Base-by-base conservation (phyloP, 2,888 invertebrate species). In the Zygothrica quintamaculata region DNA sequence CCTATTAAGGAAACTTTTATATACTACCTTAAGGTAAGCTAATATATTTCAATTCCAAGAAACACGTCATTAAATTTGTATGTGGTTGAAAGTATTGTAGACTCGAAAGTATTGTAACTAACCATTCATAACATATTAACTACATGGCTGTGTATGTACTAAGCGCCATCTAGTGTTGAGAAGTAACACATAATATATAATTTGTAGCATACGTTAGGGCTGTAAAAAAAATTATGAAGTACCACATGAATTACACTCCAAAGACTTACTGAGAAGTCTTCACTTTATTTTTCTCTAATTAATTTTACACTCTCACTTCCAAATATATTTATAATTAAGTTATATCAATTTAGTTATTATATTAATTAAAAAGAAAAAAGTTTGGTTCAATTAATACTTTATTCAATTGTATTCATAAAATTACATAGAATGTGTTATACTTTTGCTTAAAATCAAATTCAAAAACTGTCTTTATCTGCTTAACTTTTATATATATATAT, bases 1-100 rank as follows among this genome's bases (percentile, higher is more conserved):
- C 92, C 48, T 91, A 90, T 59, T 90, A 65, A 80, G 12, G 40
- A n/a, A n/a, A n/a, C n/a, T n/a, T n/a, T n/a, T n/a, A n/a, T n/a
- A n/a, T n/a, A n/a, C n/a, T n/a, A n/a, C n/a, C n/a, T n/a, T n/a
- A n/a, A n/a, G n/a, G n/a, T n/a, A n/a, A n/a, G n/a, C n/a, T n/a
- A n/a, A n/a, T n/a, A n/a, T n/a, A n/a, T n/a, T n/a, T n/a, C n/a
- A n/a, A n/a, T n/a, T n/a, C n/a, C n/a, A n/a, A n/a, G n/a, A n/a
- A n/a, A n/a, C n/a, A n/a, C n/a, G n/a, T n/a, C n/a, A n/a, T n/a
- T n/a, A n/a, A n/a, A n/a, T n/a, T n/a, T n/a, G n/a, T n/a, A n/a
- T n/a, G n/a, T n/a, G n/a, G n/a, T n/a, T n/a, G n/a, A n/a, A n/a
- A n/a, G n/a, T n/a, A n/a, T n/a, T n/a, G n/a, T n/a, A n/a, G n/a